Evolutionary conservation across 2,797 vertebrate genomes (phyloP), one percentile per base, ranked within the genome.

Genomic region (Mus spretus): DNA sequence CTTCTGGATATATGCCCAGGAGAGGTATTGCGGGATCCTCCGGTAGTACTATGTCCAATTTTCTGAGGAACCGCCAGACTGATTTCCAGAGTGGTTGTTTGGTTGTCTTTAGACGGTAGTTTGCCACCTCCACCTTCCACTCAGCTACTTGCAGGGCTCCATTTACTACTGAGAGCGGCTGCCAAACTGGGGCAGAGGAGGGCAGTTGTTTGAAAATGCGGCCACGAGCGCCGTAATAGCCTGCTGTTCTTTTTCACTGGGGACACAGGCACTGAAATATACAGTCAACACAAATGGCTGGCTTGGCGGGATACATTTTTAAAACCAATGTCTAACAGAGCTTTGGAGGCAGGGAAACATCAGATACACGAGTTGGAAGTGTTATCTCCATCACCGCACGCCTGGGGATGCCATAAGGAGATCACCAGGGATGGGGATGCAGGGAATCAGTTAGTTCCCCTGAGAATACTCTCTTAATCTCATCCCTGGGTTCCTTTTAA

Each of bases 51-150:
- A n/a, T n/a, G n/a, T n/a, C n/a, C n/a, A n/a, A n/a, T n/a, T n/a
- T n/a, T n/a, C n/a, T n/a, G n/a, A n/a, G n/a, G n/a, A n/a, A n/a
- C n/a, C n/a, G n/a, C n/a, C n/a, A n/a, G n/a, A n/a, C n/a, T n/a
- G n/a, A n/a, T n/a, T n/a, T n/a, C n/a, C n/a, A n/a, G n/a, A n/a
- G n/a, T n/a, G n/a, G n/a, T n/a, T n/a, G n/a, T n/a, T n/a, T n/a
- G n/a, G n/a, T n/a, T 17, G 57, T 85, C 20, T 82, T 53, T 82
- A 93, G 85, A 90, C 61, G 93, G 93, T 91, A 96, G 96, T 37
- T 14, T 63, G 86, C 65, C 20, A 24, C 53, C 10, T 44, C 72
- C 96, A 34, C 80, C 70, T 92, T 92, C 96, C 88, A 80, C 77
- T 70, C n/a, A 13, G 90, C 91, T 53, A 15, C 81, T 55, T 17